phyloP scores from a whole-genome alignment of 1,140 invertebrate genomes.

The Trichonephila clavata region DNA sequence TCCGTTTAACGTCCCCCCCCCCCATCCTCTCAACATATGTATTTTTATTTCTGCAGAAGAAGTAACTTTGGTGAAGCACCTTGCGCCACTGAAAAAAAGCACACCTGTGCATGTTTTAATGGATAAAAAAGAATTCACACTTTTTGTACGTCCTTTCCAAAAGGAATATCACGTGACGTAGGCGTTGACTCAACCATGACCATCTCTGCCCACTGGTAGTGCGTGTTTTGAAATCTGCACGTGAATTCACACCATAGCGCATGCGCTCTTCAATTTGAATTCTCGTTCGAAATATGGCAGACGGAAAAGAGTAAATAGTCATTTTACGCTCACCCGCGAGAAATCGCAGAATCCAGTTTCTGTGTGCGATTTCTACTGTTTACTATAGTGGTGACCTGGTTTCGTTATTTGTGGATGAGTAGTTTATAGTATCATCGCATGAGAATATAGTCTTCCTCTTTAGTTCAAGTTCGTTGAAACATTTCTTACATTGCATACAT shows the following conservation, averaged over 20 bases:
- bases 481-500: not conserved
- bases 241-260: not conserved
- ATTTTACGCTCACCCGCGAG: not conserved
- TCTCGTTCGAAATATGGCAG: not conserved
- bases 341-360: not conserved
- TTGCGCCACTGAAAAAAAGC: not conserved
- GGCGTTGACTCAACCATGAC: conserved; percentile 52
- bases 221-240: conserved; percentile 8
- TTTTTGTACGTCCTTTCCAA: conserved; percentile 28
- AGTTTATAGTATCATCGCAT: not conserved
- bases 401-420: not conserved
- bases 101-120: conserved; percentile 11
- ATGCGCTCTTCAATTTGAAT: conserved; percentile 54
- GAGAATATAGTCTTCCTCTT: not conserved
- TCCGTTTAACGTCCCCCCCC: too few relatives aligned
- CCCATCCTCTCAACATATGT: too few relatives aligned
- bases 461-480: conserved; percentile 43
- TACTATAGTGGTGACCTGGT: conserved; percentile 44
- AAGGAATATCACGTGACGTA: conserved; percentile 29
- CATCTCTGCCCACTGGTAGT: conserved; percentile 47
- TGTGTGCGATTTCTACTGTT: not conserved
- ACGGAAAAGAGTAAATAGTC: conserved; percentile 50
- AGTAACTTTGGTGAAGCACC: not conserved
- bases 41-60: too few relatives aligned
- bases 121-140: not conserved